Conservation (phyloP, 1,140 invertebrate species). For the Calosoma granatense region DNA sequence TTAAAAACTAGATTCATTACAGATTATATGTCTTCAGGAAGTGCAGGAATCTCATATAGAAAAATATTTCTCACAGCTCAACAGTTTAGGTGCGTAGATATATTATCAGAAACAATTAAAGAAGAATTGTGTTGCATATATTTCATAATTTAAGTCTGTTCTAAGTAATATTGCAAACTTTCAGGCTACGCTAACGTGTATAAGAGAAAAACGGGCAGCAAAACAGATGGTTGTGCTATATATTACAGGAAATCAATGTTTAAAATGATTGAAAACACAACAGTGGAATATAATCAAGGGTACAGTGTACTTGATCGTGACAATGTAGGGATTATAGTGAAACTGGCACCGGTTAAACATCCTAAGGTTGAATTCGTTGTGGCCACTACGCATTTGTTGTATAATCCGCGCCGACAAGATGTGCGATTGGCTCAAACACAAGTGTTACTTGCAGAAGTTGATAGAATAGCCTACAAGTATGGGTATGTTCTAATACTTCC, state of each 20-base stretch:
- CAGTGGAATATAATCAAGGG: slow-evolving; percentile 49
- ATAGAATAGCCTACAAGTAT: slow-evolving; percentile 58
- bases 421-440: slow-evolving; percentile 78
- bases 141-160: slow-evolving; percentile 10
- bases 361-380: slow-evolving; percentile 53
- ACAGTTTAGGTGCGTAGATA: slow-evolving; percentile 34
- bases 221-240: slow-evolving; percentile 75
- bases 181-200: slow-evolving; percentile 54
- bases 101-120: slow-evolving; percentile 37
- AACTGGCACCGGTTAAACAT: slow-evolving; percentile 46
- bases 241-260: slow-evolving; percentile 61
- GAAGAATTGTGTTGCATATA: slow-evolving; percentile 34
- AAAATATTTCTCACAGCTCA: slow-evolving; percentile 46
- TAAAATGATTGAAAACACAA: slow-evolving; percentile 44
- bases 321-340: slow-evolving; percentile 77
- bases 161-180: too few relatives aligned
- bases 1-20: slow-evolving; percentile 14
- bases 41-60: slow-evolving; percentile 67
- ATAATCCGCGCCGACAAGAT: slow-evolving; percentile 80
- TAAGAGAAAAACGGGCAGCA: slow-evolving; percentile 61
- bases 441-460: slow-evolving; percentile 71
- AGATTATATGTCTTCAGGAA: slow-evolving; percentile 81
- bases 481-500: slow-evolving; percentile 1
- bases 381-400: slow-evolving; percentile 90
- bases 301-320: slow-evolving; percentile 62